Evolutionary conservation across 2,797 vertebrate species (phyloP), one percentile per base, ranked within the genome.

Genomic region (Anisognathus igniventris): DNA sequence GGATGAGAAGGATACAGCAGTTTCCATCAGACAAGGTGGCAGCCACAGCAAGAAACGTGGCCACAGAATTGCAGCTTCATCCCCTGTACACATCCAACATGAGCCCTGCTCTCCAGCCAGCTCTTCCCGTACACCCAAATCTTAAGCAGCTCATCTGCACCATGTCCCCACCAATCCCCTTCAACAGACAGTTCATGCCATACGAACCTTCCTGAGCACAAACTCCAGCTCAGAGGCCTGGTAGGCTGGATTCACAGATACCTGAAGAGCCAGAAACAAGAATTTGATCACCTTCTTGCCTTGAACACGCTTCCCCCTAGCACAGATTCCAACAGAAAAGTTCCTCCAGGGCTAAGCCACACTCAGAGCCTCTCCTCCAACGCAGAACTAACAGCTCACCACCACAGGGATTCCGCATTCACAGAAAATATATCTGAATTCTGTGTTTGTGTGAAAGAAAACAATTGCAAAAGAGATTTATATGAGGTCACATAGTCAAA

Each of bases 241-340:
- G 96, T 99, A 99, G 8, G 98, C 99, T 39, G 99, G 99, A 96
- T 99, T 99, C 94, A 99, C 98, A 40, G 98, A 98, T 5, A 99
- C 99, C 99, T 99, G 72, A 57, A 73, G 33, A 83, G 61, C 13
- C 14, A 86, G 31, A 89, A 78, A 88, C 5, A 62, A 62, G 31
- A 84, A 67, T 27, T 10, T n/a, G 42, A 68, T 88, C 61, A 86
- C 12, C 8, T 66, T 66, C 27, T 65, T 50, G 30, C 58, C 58
- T 67, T 89, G 31, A 77, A 79, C 88, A 61, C 1, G 1, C 9
- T 67, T 44, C 21, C 17, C 8, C 3, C 48, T 18, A 40, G 24
- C 16, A 51, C 2, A 7, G 16, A 56, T 21, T 57, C 17, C 68
- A 45, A 42, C 6, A 74, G 60, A 64, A 65, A 56, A 56, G 11